These are phyloP conservation scores for Rhabdophis nuchalis DNA, from an alignment of 2,797 vertebrate genomes.

Conservation along the genomic window DNA sequence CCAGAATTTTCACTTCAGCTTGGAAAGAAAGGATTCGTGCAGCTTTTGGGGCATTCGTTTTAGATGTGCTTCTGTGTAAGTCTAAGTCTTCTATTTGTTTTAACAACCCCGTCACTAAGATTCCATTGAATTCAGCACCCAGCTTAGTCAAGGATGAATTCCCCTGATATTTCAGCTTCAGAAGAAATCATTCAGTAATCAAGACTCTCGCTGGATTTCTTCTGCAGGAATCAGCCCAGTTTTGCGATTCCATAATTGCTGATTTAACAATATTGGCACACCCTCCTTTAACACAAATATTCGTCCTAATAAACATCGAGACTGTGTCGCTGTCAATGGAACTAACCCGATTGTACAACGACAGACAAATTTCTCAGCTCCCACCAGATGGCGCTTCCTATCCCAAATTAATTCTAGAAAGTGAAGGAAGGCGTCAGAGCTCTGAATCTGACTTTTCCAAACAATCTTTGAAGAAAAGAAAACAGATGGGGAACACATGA, in stretches of 20 bases:
- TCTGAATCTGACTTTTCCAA: not conserved
- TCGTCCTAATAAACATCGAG: not conserved
- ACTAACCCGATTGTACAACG: not conserved
- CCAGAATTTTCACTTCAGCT: not conserved
- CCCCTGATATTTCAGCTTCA: not conserved
- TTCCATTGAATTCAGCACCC: not conserved
- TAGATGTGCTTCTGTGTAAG: not conserved
- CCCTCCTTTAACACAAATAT: not conserved
- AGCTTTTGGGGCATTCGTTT: not conserved
- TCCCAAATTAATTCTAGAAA: not conserved
- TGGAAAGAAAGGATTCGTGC: not conserved
- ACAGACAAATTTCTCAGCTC: not conserved
- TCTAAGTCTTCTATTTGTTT: not conserved
- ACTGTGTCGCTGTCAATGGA: not conserved
- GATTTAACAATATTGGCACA: not conserved
- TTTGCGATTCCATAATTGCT: not conserved
- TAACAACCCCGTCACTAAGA: not conserved
- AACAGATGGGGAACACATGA: not conserved
- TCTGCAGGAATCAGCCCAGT: not conserved
- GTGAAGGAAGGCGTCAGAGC: not conserved
- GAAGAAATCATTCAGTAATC: not conserved
- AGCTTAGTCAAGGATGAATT: not conserved
- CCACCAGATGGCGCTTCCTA: slow-evolving; percentile 62
- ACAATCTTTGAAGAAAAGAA: not conserved
- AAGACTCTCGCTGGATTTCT: not conserved